phyloP scores from a whole-genome alignment of 2,888 invertebrate genomes.

The Mycalesis mineus region DNA sequence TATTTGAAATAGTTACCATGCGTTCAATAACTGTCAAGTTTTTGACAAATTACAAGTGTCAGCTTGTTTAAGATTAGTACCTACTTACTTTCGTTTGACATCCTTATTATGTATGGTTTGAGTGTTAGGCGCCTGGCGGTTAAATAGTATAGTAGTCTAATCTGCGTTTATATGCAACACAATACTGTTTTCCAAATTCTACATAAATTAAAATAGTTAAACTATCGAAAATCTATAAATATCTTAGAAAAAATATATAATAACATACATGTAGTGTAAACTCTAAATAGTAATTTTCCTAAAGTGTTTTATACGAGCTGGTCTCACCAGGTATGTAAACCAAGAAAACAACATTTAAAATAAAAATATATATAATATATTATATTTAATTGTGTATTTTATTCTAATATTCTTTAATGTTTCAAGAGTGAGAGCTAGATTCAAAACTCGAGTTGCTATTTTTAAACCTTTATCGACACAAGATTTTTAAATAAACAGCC shows the following conservation, averaged over 20 bases:
- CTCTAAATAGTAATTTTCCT: not conserved
- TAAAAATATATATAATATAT: not conserved
- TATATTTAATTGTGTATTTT: not conserved
- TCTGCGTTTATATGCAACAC: not conserved
- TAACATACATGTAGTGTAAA: not conserved
- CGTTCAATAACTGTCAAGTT: no score
- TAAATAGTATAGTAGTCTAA: not conserved
- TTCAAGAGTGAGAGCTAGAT: not conserved
- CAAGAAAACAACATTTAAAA: not conserved
- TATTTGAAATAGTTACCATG: no score
- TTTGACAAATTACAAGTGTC: no score
- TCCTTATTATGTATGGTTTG: no score
- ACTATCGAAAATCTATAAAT: not conserved
- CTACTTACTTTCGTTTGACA: no score
- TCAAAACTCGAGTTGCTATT: not conserved
- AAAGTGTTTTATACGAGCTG: not conserved
- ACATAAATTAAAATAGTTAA: not conserved
- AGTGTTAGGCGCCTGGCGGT: no score
- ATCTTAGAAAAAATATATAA: conserved; percentile 1
- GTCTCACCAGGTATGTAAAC: not conserved
- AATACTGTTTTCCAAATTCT: not conserved
- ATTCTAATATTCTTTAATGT: not conserved
- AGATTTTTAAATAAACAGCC: no score
- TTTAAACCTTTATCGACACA: no score
- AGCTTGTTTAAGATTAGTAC: no score